phyloP scores from a whole-genome alignment of 2,888 invertebrate genomes.

The Amiota communis region DNA sequence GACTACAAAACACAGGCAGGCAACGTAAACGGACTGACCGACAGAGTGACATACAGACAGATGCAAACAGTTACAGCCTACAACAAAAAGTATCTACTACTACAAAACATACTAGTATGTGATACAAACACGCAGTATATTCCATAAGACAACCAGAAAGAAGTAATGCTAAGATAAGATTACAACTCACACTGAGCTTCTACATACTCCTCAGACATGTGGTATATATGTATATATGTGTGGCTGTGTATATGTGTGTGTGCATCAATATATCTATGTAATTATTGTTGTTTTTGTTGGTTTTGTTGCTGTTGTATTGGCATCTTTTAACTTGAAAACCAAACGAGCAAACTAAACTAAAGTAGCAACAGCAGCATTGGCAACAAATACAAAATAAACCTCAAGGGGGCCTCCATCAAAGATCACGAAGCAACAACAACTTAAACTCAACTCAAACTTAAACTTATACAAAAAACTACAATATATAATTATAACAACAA shows the following conservation, averaged over 20 bases:
- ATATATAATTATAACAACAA: too few species aligned
- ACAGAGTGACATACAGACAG: background rate
- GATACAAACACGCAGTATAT: background rate
- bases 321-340: conserved; percentile 14
- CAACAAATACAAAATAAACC: conserved; percentile 19
- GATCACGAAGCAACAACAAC: conserved; percentile 19
- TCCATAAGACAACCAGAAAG: background rate
- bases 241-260: too few species aligned
- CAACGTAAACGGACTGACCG: background rate
- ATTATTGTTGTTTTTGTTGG: too few species aligned
- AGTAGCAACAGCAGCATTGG: background rate
- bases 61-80: conserved; percentile 46
- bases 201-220: conserved; percentile 32
- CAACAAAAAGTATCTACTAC: conserved; percentile 30
- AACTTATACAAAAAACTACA: too few species aligned
- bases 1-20: background rate
- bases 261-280: conserved; percentile 31
- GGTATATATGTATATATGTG: conserved; percentile 21
- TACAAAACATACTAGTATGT: conserved; percentile 32
- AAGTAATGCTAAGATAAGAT: conserved; percentile 22
- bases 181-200: conserved; percentile 31
- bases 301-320: conserved; percentile 14
- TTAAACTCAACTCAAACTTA: background rate
- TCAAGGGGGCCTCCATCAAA: conserved; percentile 19
- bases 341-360: background rate